Evolutionary conservation across 2,888 invertebrate species (phyloP).

Genomic region (Patella depressa): DNA sequence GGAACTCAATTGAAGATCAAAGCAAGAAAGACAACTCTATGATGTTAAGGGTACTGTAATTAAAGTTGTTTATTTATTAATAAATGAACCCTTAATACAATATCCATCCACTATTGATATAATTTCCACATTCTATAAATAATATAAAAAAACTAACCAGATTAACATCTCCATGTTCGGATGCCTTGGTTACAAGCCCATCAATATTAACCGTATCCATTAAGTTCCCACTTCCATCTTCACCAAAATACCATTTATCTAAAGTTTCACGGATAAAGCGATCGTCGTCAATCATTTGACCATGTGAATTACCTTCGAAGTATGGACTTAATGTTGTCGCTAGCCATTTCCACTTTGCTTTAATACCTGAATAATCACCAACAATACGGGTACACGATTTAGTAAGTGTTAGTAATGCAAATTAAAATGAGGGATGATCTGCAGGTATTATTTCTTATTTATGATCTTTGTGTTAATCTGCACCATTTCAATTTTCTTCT

Average conservation of each 20-base stretch:
- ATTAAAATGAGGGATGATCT: not conserved
- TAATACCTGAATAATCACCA: constrained; percentile 39
- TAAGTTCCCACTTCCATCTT: constrained; percentile 88
- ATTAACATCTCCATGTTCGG: constrained; percentile 41
- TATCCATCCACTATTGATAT: too few relatives aligned
- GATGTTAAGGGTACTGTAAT: too few relatives aligned
- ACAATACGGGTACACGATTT: too few relatives aligned
- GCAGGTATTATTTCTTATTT: not conserved
- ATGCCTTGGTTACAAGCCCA: constrained; percentile 71
- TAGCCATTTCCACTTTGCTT: constrained; percentile 84
- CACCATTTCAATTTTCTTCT: not conserved
- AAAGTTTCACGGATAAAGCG: constrained; percentile 82
- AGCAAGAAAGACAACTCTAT: too few relatives aligned
- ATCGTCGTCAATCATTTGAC: constrained; percentile 87
- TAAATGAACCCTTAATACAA: too few relatives aligned
- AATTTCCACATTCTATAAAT: too few relatives aligned
- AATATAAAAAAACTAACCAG: constrained; percentile 48
- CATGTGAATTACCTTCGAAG: constrained; percentile 86
- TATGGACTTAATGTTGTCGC: constrained; percentile 92
- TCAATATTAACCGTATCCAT: constrained; percentile 80
- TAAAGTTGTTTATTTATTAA: too few relatives aligned
- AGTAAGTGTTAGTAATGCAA: not conserved
- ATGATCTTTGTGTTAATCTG: not conserved
- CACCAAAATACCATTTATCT: constrained; percentile 88
- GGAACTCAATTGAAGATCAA: too few relatives aligned